Evolutionary conservation across 2,113 vertebrate genomes (phyloP).

Genomic region (Leiothrix lutea): DNA sequence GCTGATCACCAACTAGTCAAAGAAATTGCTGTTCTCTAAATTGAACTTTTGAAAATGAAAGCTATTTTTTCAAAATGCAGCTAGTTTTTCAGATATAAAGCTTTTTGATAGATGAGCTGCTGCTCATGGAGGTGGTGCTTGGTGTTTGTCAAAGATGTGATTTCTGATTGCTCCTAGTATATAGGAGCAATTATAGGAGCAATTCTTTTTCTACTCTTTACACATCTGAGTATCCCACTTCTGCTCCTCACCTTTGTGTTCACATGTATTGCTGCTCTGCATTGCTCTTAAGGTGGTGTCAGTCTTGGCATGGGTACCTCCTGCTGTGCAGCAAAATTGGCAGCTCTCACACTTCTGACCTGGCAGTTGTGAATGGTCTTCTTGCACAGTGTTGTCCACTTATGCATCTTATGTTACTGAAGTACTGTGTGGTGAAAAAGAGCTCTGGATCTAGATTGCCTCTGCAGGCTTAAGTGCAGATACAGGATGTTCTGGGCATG

Average conservation of each 20-base stretch:
- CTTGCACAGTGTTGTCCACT: rapidly evolving
- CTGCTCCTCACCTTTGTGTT: not conserved
- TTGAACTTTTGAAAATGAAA: not conserved
- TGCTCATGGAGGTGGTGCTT: not conserved
- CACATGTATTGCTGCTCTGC: not conserved
- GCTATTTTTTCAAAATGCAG: not conserved
- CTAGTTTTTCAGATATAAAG: not conserved
- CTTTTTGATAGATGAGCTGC: not conserved
- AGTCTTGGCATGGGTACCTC: not conserved
- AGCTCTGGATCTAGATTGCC: not conserved
- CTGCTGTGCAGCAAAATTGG: not conserved
- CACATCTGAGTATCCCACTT: not conserved
- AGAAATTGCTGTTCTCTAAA: not conserved
- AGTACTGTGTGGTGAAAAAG: not conserved
- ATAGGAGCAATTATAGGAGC: too few species aligned
- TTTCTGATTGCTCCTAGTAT: not conserved
- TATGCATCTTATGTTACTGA: not conserved
- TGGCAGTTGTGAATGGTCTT: not conserved
- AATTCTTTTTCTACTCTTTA: not conserved
- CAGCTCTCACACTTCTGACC: not conserved
- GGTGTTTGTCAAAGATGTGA: not conserved
- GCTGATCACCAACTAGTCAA: not conserved
- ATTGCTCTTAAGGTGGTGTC: not conserved
- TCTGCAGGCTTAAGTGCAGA: not conserved
- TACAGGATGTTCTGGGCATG: not conserved